A percentile compares a stretch with the other conserved stretches of the same genome.
Conservation (phyloP, 2,888 invertebrate species). For the Laothoe populi region DNA sequence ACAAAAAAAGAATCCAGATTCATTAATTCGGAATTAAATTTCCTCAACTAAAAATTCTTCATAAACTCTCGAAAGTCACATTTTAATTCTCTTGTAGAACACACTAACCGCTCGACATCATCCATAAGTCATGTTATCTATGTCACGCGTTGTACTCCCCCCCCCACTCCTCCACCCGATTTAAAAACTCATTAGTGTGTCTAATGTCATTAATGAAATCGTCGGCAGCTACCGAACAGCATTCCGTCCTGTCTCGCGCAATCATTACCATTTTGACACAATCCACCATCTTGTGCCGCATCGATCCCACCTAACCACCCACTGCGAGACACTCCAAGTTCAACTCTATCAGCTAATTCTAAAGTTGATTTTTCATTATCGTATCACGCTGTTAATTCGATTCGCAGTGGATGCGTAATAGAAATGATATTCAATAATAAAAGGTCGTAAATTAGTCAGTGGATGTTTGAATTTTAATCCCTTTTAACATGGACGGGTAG, state of each 20-base stretch:
- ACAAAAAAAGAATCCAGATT: not conserved
- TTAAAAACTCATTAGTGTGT: slow-evolving; percentile 70
- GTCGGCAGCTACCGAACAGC: slow-evolving; percentile 70
- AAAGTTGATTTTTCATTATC: slow-evolving; percentile 5
- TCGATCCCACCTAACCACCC: slow-evolving; percentile 32
- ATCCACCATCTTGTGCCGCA: slow-evolving; percentile 38
- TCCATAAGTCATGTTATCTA: slow-evolving; percentile 31
- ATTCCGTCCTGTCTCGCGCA: slow-evolving; percentile 61
- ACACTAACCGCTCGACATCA: not conserved
- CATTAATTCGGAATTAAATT: not conserved
- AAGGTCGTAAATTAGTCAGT: slow-evolving; percentile 26
- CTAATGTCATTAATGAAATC: slow-evolving; percentile 76
- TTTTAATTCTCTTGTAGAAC: slow-evolving; percentile 16
- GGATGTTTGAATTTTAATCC: slow-evolving; percentile 25
- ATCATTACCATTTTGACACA: slow-evolving; percentile 54
- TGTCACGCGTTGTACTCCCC: slow-evolving; percentile 33
- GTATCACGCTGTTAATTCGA: not conserved
- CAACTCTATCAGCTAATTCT: slow-evolving; percentile 11
- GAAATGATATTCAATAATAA: slow-evolving; percentile 24
- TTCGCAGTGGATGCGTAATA: not conserved
- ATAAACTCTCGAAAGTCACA: slow-evolving; percentile 1
- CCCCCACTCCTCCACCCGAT: slow-evolving; percentile 31
- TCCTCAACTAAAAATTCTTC: not conserved
- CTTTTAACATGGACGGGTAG: slow-evolving; percentile 37
- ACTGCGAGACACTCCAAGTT: slow-evolving; percentile 20